A percentile compares a stretch with the other conserved stretches of the same genome.
These are phyloP conservation scores for Epistrophella euchroma DNA, from an alignment of 2,888 invertebrate genomes.

Conservation along the genomic window DNA sequence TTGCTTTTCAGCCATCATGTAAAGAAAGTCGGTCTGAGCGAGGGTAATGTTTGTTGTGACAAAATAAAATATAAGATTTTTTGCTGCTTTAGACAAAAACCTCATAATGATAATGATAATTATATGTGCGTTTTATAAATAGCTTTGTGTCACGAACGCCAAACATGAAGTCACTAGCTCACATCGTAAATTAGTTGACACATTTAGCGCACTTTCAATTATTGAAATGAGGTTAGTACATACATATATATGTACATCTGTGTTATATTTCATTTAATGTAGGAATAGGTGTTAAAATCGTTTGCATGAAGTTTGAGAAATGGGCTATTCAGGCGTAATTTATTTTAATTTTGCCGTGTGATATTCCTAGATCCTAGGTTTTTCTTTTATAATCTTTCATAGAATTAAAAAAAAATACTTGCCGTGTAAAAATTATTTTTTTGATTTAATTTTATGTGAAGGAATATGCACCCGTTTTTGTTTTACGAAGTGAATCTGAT, in stretches of 20 bases:
- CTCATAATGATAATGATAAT: conserved; percentile 52
- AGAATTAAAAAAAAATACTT: too few species aligned
- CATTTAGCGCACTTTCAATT: conserved; percentile 28
- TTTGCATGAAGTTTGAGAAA: too few species aligned
- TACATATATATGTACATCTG: too few species aligned
- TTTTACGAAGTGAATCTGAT: too few species aligned
- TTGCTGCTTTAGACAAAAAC: conserved; percentile 14
- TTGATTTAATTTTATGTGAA: too few species aligned
- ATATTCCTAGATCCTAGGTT: too few species aligned
- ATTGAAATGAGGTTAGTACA: conserved; percentile 6
- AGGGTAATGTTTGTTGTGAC: not conserved
- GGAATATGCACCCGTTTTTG: too few species aligned
- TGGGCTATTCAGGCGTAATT: too few species aligned
- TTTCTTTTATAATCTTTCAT: too few species aligned
- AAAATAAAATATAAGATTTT: not conserved
- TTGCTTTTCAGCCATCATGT: conserved; percentile 5
- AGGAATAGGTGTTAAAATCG: not conserved
- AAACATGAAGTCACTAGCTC: conserved; percentile 49
- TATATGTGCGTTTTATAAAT: conserved; percentile 51
- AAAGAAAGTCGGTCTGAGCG: conserved; percentile 14
- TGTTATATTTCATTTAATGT: too few species aligned
- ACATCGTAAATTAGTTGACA: conserved; percentile 58
- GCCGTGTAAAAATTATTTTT: too few species aligned
- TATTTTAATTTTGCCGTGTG: too few species aligned
- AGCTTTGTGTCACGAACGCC: conserved; percentile 65